Conservation (phyloP, 2,888 invertebrate genomes). For the Beris chalybata region DNA sequence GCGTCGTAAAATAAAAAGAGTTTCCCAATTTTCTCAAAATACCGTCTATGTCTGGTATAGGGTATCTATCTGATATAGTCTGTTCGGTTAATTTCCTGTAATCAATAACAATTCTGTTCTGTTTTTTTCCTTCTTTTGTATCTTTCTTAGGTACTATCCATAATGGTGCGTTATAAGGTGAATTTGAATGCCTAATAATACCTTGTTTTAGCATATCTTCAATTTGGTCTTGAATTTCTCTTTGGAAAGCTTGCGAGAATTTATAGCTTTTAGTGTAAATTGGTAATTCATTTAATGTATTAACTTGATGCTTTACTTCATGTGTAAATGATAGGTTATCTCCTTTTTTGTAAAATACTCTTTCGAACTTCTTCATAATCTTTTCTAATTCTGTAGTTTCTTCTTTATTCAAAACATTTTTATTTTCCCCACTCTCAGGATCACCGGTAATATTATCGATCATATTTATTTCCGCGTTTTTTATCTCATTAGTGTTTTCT, state of each 20-base stretch:
- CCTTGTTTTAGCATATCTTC: conserved; percentile 1
- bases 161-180: background rate
- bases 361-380: too few relatives aligned
- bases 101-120: background rate
- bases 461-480: too few relatives aligned
- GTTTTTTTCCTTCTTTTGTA: too few relatives aligned
- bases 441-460: too few relatives aligned
- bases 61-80: too few relatives aligned
- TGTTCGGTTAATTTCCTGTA: background rate
- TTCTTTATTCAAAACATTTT: too few relatives aligned
- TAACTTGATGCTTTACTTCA: background rate
- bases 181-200: background rate
- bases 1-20: background rate
- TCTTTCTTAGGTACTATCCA: conserved; percentile 1
- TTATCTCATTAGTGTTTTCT: too few relatives aligned
- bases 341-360: background rate
- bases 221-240: background rate
- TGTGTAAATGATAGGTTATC: background rate
- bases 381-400: too few relatives aligned
- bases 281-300: background rate
- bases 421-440: too few relatives aligned
- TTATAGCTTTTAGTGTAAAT: background rate
- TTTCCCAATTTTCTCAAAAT: background rate
- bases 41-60: too few relatives aligned
- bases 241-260: background rate